phyloP scores from a whole-genome alignment of 2,888 invertebrate species.

The Barypeithes pellucidus region DNA sequence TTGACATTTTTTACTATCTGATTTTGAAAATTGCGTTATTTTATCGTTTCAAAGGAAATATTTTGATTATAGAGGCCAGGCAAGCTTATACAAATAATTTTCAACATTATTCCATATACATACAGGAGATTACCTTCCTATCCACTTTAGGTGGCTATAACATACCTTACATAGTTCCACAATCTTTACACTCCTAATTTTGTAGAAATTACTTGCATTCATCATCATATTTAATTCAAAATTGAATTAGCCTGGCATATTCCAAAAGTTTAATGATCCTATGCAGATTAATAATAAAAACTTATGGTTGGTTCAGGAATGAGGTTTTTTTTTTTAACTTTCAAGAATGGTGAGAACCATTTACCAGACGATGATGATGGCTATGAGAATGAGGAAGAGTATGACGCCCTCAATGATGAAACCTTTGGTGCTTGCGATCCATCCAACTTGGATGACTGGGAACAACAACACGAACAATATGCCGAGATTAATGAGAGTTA shows the following conservation, averaged over 20 bases:
- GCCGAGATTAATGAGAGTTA: constrained; percentile 75
- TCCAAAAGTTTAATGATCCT: too few species aligned
- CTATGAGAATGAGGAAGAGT: constrained; percentile 82
- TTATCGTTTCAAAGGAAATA: constrained; percentile 10
- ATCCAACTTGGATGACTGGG: constrained; percentile 77
- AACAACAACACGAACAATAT: constrained; percentile 81
- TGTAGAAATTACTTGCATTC: too few species aligned
- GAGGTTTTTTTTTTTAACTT: too few species aligned
- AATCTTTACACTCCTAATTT: too few species aligned
- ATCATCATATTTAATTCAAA: too few species aligned
- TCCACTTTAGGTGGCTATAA: too few species aligned
- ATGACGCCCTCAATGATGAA: constrained; percentile 93
- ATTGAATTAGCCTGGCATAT: too few species aligned
- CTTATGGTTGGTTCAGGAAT: background rate
- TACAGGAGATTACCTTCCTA: too few species aligned
- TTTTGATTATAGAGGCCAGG: constrained; percentile 22
- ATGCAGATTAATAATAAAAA: too few species aligned
- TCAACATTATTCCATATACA: too few species aligned
- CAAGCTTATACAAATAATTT: constrained; percentile 16
- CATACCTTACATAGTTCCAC: too few species aligned
- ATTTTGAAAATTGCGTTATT: background rate
- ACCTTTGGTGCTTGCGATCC: constrained; percentile 86
- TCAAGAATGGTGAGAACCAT: constrained; percentile 65
- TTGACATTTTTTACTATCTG: constrained; percentile 8
- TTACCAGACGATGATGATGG: constrained; percentile 75